Evolutionary conservation across 2,888 invertebrate species (phyloP).

Genomic region (Cyclophora albipunctata): DNA sequence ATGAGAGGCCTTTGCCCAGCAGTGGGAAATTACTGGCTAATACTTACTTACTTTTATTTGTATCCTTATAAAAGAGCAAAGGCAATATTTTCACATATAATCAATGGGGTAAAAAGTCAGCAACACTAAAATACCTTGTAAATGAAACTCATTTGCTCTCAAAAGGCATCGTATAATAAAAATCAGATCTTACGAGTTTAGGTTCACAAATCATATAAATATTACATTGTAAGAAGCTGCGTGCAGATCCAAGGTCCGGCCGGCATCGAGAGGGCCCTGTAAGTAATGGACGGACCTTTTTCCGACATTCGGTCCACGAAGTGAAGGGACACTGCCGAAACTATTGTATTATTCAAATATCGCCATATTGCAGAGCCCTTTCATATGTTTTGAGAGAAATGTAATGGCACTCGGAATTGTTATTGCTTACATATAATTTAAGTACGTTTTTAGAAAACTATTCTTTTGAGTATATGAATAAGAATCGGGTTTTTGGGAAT

Average conservation of each 20-base stretch:
- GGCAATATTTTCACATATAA: too few relatives aligned
- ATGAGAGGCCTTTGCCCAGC: too few relatives aligned
- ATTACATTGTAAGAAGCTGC: slow-evolving; percentile 19
- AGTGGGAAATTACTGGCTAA: too few relatives aligned
- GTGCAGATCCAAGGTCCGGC: slow-evolving; percentile 16
- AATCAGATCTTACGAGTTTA: slow-evolving; percentile 11
- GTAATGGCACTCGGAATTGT: slow-evolving; percentile 20
- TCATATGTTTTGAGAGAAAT: slow-evolving; percentile 31
- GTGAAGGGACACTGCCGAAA: slow-evolving; percentile 28
- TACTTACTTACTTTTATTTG: too few relatives aligned
- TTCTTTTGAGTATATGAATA: too few relatives aligned
- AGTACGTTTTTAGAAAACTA: not conserved
- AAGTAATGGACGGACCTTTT: slow-evolving; percentile 34
- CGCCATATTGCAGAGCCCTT: slow-evolving; percentile 30
- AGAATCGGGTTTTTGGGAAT: too few relatives aligned
- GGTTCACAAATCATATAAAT: slow-evolving; percentile 21
- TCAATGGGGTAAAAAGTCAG: too few relatives aligned
- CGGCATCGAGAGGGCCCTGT: slow-evolving; percentile 34
- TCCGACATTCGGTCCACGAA: slow-evolving; percentile 24
- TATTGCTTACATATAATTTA: slow-evolving; percentile 11
- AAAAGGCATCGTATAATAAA: slow-evolving; percentile 1
- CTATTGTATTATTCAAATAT: slow-evolving; percentile 57
- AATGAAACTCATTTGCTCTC: too few relatives aligned
- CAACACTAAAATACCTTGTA: too few relatives aligned
- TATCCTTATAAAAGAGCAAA: too few relatives aligned